Percentiles rank a stretch among this genome's conserved stretches.
Conservation (phyloP, 1,140 invertebrate species). For the Penaeus vannamei region DNA sequence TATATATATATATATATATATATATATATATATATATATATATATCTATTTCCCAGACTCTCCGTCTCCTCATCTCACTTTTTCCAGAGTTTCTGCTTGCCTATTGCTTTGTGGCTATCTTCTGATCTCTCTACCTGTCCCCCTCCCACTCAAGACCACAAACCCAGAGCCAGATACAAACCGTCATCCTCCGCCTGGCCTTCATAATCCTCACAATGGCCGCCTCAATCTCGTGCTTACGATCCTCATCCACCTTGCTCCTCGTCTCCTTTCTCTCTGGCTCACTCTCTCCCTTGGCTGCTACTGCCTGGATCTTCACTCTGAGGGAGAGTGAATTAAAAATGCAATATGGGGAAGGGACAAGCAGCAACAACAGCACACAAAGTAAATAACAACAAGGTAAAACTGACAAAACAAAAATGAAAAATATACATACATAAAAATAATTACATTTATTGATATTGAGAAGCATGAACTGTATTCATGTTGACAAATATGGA, state of each 20-base stretch:
- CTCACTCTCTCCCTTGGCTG: slow-evolving; percentile 98
- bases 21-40: no score
- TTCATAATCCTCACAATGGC: slow-evolving; percentile 99
- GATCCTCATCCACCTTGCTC: slow-evolving; percentile 98
- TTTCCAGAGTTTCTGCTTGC: no score
- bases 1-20: no score
- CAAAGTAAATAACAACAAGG: slow-evolving; percentile 1
- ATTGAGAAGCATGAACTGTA: no score
- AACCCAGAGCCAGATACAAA: slow-evolving; percentile 72
- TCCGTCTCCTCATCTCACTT: no score
- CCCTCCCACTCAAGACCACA: no score
- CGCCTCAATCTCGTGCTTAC: slow-evolving; percentile 99
- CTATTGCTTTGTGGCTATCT: no score
- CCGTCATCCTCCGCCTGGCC: slow-evolving; percentile 82
- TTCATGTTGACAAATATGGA: no score
- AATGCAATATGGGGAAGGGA: slow-evolving; percentile 57
- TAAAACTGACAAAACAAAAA: slow-evolving; percentile 17
- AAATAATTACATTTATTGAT: no score
- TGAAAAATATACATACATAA: not conserved
- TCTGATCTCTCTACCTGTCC: no score
- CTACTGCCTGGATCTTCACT: slow-evolving; percentile 94
- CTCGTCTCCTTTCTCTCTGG: slow-evolving; percentile 97
- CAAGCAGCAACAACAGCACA: slow-evolving; percentile 28
- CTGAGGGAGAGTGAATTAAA: slow-evolving; percentile 73
- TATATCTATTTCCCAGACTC: no score